phyloP scores from a whole-genome alignment of 2,113 vertebrate species.

The Lagopus leucura region DNA sequence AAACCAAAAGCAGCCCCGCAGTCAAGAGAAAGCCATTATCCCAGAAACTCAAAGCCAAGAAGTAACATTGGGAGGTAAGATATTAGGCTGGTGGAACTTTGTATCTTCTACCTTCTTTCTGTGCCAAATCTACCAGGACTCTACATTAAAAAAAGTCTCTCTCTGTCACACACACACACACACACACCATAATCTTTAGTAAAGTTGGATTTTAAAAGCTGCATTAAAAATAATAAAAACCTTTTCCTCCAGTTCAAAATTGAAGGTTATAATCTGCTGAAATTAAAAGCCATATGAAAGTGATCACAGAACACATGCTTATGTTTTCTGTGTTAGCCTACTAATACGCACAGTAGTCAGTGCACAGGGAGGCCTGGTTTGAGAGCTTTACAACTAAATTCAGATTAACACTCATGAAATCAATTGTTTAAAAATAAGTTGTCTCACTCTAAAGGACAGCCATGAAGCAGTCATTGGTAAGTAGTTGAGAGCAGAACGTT shows the following conservation, averaged over 20 bases:
- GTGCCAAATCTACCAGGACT: neutral
- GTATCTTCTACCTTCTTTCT: neutral
- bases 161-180: too few relatives aligned
- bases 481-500: neutral
- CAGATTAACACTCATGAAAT: neutral
- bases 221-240: neutral
- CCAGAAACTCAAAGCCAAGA: neutral
- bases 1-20: neutral
- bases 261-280: neutral
- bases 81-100: neutral
- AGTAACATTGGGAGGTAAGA: neutral
- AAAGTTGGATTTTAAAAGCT: neutral
- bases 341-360: neutral
- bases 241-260: neutral
- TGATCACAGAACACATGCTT: neutral
- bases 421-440: neutral
- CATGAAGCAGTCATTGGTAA: neutral
- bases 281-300: neutral
- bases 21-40: neutral
- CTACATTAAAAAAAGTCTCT: neutral
- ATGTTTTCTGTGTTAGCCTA: neutral
- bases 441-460: neutral
- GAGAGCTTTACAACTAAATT: neutral
- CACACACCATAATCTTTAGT: neutral
- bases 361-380: neutral